These are phyloP conservation scores for Mus pahari DNA, from an alignment of 2,113 vertebrate genomes.

Conservation along the genomic window DNA sequence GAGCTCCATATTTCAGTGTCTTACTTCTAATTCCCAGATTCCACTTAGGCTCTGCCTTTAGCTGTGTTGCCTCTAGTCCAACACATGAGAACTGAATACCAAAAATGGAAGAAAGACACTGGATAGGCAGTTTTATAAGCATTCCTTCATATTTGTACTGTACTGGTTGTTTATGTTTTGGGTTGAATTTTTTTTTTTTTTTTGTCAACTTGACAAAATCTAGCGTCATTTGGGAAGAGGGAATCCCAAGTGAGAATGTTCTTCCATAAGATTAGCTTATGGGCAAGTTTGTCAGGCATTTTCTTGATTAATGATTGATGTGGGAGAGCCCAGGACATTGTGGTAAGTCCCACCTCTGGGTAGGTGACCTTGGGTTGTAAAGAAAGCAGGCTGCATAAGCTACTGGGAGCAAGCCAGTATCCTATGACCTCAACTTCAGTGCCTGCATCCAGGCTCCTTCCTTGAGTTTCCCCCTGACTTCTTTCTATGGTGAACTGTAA, in stretches of 20 bases:
- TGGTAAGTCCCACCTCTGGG: not conserved
- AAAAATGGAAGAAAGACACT: constrained; percentile 52
- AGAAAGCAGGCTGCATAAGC: not conserved
- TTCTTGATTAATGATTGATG: not conserved
- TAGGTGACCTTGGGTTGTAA: not conserved
- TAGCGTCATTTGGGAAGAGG: not conserved
- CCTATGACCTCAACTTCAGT: not conserved
- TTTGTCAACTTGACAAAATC: not conserved
- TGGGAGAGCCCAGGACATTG: not conserved
- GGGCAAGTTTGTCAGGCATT: not conserved
- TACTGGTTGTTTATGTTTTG: not conserved
- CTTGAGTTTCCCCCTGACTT: not conserved
- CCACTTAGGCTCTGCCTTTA: constrained; percentile 53
- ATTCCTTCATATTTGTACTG: constrained; percentile 16
- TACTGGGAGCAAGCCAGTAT: not conserved
- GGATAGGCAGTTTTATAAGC: not conserved
- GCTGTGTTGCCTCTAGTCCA: constrained; percentile 6
- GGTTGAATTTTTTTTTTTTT: not conserved
- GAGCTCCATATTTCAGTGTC: constrained; percentile 51
- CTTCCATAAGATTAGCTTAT: not conserved
- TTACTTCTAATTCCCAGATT: constrained; percentile 51
- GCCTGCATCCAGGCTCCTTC: not conserved
- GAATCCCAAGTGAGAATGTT: not conserved
- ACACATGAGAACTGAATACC: constrained; percentile 18
- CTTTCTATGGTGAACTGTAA: not conserved